Percentiles rank a stretch among this genome's conserved stretches.
Evolutionary conservation across 2,888 invertebrate species (phyloP).

Genomic region (Dichetophora obliterata): DNA sequence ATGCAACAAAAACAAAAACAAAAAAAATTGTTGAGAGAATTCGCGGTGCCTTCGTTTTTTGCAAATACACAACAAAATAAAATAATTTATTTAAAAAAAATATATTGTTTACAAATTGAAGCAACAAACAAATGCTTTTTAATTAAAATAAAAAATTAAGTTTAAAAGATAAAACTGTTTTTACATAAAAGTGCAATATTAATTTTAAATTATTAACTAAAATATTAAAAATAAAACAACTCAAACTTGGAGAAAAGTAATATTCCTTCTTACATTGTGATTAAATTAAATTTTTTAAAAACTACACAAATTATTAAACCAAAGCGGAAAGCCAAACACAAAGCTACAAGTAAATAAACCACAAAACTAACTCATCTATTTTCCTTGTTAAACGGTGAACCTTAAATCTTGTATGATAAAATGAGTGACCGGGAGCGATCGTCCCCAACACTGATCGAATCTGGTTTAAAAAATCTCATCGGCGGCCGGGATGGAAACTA

Average conservation of each 20-base stretch:
- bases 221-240: neutral
- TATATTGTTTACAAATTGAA: neutral
- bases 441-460: slow-evolving; percentile 90
- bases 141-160: neutral
- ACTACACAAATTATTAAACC: neutral
- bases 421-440: slow-evolving; percentile 93
- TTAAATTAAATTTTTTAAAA: neutral
- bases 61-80: slow-evolving; percentile 48
- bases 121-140: neutral
- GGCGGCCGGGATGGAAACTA: slow-evolving; percentile 84
- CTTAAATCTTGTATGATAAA: slow-evolving; percentile 69
- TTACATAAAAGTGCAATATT: slow-evolving; percentile 62
- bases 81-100: slow-evolving; percentile 12
- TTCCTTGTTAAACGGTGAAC: slow-evolving; percentile 40
- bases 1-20: slow-evolving; percentile 37
- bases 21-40: slow-evolving; percentile 67
- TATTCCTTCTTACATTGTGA: slow-evolving; percentile 17
- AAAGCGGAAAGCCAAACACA: neutral
- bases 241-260: neutral
- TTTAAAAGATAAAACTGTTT: no score
- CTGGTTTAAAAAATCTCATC: slow-evolving; percentile 86
- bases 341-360: neutral
- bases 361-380: neutral
- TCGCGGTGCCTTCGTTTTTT: slow-evolving; percentile 68
- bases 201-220: slow-evolving; percentile 51